These are phyloP conservation scores for Temnothorax ravouxi DNA, from an alignment of 2,888 invertebrate species.

Conservation along the genomic window DNA sequence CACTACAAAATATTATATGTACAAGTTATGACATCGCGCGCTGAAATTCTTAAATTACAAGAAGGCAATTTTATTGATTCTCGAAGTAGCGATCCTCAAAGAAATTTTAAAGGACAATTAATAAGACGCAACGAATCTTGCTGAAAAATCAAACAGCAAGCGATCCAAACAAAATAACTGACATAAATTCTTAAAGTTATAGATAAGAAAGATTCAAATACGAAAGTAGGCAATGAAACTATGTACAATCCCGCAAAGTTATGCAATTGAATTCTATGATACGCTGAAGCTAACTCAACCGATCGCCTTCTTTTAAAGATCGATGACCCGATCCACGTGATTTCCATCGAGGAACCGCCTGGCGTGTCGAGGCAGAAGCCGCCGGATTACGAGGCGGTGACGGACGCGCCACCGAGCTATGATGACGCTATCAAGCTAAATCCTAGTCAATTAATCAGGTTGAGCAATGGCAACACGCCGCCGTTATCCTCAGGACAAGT, in stretches of 20 bases:
- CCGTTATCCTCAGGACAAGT: slow-evolving; percentile 71
- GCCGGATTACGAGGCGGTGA: slow-evolving; percentile 91
- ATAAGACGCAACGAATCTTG: background rate
- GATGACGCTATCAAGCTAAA: slow-evolving; percentile 91
- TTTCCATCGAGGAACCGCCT: slow-evolving; percentile 88
- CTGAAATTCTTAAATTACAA: background rate
- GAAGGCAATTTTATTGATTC: background rate
- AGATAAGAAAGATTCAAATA: background rate
- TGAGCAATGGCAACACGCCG: slow-evolving; percentile 73
- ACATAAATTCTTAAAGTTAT: background rate
- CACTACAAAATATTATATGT: too few species aligned
- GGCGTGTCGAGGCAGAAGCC: slow-evolving; percentile 90
- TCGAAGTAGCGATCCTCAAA: background rate
- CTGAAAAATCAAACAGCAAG: background rate
- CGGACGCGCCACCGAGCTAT: slow-evolving; percentile 91
- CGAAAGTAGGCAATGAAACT: background rate
- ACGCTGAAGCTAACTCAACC: slow-evolving; percentile 18
- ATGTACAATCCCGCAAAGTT: slow-evolving; percentile 1
- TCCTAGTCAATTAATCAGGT: slow-evolving; percentile 87
- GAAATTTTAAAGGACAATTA: background rate
- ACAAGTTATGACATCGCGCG: too few species aligned
- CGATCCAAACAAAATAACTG: background rate
- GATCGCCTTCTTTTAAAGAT: slow-evolving; percentile 86
- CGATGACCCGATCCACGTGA: slow-evolving; percentile 90
- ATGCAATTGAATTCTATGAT: background rate